A percentile compares a stretch with the other conserved stretches of the same genome.
These are phyloP conservation scores for Dicyrtomina minuta DNA, from an alignment of 2,888 invertebrate species.

Conservation along the genomic window DNA sequence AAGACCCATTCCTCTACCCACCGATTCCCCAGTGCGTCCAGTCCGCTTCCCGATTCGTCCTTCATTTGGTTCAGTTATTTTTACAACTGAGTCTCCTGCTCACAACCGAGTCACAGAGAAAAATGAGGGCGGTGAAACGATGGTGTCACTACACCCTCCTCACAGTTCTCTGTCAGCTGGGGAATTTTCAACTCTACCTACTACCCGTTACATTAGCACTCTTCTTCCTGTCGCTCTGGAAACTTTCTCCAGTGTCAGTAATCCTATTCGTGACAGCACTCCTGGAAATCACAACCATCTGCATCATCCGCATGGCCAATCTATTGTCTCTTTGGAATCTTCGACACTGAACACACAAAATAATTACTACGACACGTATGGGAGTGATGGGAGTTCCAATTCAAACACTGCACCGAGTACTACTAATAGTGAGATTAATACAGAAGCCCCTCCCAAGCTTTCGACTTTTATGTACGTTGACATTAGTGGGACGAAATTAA, in stretches of 20 bases:
- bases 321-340: constrained; percentile 51
- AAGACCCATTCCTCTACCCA: not conserved
- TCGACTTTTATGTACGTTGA: constrained; percentile 51
- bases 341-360: constrained; percentile 30
- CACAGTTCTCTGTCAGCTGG: constrained; percentile 48
- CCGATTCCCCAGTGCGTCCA: constrained; percentile 11
- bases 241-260: constrained; percentile 53
- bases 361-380: not conserved
- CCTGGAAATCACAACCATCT: constrained; percentile 49
- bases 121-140: constrained; percentile 45
- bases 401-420: not conserved
- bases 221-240: constrained; percentile 54
- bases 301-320: constrained; percentile 51
- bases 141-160: constrained; percentile 50
- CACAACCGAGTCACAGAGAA: constrained; percentile 39
- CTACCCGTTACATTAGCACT: constrained; percentile 51
- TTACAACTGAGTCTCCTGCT: constrained; percentile 36
- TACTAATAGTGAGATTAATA: constrained; percentile 3
- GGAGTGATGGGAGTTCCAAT: not conserved
- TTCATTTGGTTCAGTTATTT: constrained; percentile 31
- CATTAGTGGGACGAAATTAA: constrained; percentile 21
- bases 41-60: constrained; percentile 35
- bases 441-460: constrained; percentile 48
- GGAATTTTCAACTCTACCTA: constrained; percentile 51
- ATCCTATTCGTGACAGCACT: constrained; percentile 47